Evolutionary conservation across 2,888 invertebrate species (phyloP).

Genomic region (Ypsolopha sequella): DNA sequence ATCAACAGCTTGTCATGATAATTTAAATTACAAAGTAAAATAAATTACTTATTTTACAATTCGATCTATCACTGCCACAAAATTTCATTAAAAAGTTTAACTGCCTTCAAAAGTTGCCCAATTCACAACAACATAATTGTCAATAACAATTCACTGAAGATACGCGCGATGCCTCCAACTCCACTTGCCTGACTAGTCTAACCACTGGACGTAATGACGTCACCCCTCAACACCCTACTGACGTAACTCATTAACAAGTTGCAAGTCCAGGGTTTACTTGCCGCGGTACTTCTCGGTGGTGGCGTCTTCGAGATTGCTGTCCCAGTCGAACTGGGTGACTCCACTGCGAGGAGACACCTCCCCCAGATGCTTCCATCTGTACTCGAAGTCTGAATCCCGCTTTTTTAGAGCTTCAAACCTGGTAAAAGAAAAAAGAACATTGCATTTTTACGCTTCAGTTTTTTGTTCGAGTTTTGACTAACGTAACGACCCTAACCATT

Average conservation of each 20-base stretch:
- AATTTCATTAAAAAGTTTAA: too few species aligned
- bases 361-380: conserved; percentile 87
- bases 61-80: too few species aligned
- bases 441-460: too few species aligned
- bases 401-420: conserved; percentile 86
- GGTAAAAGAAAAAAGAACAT: conserved; percentile 5
- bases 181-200: neutral
- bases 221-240: neutral
- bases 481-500: too few species aligned
- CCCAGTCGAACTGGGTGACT: conserved; percentile 91
- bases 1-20: too few species aligned
- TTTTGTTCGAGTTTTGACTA: too few species aligned
- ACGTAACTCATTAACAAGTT: neutral
- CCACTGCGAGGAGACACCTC: conserved; percentile 81
- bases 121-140: too few species aligned
- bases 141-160: too few species aligned
- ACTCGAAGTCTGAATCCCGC: conserved; percentile 84
- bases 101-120: too few species aligned
- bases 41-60: too few species aligned
- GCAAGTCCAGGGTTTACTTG: conserved; percentile 27
- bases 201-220: neutral
- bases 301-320: conserved; percentile 82
- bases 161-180: too few species aligned
- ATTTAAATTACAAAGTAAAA: too few species aligned
- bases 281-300: conserved; percentile 60